phyloP scores from a whole-genome alignment of 2,888 invertebrate genomes.

The Heteromurus nitidus region DNA sequence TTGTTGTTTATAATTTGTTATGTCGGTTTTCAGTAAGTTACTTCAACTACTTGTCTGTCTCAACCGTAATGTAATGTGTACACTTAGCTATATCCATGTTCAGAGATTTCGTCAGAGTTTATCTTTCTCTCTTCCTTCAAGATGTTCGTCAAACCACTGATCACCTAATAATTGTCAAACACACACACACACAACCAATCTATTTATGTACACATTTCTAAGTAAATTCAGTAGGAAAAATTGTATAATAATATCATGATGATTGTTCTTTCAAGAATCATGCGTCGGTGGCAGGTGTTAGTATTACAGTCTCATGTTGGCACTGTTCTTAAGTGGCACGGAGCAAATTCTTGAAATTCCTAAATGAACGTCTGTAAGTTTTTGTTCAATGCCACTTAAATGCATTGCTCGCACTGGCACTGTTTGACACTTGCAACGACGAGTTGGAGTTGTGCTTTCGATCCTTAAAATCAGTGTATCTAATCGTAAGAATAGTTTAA shows the following conservation, averaged over 20 bases:
- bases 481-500: neutral
- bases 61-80: conserved; percentile 4
- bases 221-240: neutral
- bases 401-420: neutral
- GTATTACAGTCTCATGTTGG: no score
- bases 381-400: no score
- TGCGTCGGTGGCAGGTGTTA: neutral
- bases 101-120: conserved; percentile 20
- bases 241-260: conserved; percentile 35
- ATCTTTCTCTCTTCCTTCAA: neutral
- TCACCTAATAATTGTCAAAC: neutral
- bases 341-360: no score
- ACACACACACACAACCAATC: neutral
- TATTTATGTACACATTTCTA: conserved; percentile 25
- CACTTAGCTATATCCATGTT: conserved; percentile 2
- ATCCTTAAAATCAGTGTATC: conserved; percentile 11
- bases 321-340: no score
- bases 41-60: conserved; percentile 24
- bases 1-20: neutral
- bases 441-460: conserved; percentile 61
- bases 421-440: conserved; percentile 6
- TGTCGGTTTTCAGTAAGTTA: conserved; percentile 13
- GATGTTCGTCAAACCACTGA: conserved; percentile 13
- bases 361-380: no score
- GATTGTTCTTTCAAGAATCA: conserved; percentile 56